phyloP scores from a whole-genome alignment of 1,140 invertebrate genomes.

The Ceratina japonica region DNA sequence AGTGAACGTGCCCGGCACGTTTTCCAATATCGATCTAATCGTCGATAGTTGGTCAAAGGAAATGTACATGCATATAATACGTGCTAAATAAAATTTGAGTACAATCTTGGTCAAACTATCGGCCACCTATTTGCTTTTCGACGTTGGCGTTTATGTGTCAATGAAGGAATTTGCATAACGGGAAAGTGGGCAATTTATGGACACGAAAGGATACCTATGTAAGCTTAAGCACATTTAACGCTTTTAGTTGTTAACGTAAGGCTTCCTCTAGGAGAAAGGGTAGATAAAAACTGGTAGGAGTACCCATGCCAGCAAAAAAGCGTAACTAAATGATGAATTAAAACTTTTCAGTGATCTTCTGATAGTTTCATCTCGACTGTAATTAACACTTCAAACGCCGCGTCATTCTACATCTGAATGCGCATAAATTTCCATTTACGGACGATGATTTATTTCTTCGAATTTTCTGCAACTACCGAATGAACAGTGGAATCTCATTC shows the following conservation, averaged over 20 bases:
- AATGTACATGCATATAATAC: too few relatives aligned
- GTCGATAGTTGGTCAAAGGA: background rate
- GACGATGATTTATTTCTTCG: too few relatives aligned
- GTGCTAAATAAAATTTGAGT: background rate
- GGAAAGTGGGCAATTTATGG: background rate
- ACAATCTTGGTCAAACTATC: background rate
- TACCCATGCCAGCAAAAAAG: background rate
- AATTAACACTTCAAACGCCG: background rate
- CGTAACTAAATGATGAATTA: background rate
- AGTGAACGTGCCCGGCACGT: too few relatives aligned
- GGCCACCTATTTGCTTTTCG: too few relatives aligned
- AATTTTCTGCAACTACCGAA: too few relatives aligned
- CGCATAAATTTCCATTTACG: too few relatives aligned
- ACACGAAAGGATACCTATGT: background rate
- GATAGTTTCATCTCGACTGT: background rate
- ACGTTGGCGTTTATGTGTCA: background rate
- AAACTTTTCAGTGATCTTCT: background rate
- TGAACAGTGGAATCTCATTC: too few relatives aligned
- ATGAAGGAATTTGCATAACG: background rate
- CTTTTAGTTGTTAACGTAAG: background rate
- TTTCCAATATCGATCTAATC: background rate
- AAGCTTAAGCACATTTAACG: slow-evolving; percentile 2
- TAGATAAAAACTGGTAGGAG: background rate
- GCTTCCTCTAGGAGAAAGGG: slow-evolving; percentile 8
- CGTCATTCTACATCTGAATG: too few relatives aligned